Evolutionary conservation across 23 tunicate genomes (phyloP), one percentile per base, ranked within the genome.

Genomic region (Corella eumyota): DNA sequence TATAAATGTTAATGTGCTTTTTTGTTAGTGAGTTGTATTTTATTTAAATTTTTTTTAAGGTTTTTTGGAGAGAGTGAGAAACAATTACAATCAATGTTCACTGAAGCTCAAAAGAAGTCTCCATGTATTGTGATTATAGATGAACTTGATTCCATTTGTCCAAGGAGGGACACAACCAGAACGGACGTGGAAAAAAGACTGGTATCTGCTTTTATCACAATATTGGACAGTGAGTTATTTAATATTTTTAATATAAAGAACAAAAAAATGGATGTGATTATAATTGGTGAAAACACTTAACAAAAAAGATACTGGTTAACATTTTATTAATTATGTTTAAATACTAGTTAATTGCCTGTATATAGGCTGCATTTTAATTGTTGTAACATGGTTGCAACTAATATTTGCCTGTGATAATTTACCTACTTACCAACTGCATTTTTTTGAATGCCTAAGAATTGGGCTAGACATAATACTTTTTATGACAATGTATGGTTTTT

Each of bases 61-160:
- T 58, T 55, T 56, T 51, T 68, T 29, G 82, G 92, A 37, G 92
- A 82, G 58, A 73, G 80, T 45, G 92, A 82, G 31, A 60, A 67
- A 36, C 67, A 68, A 61, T 51, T 82, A 15, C 48, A 60, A 9
- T 58, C 71, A 7, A 32, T 82, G 25, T 85, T 85, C 48, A 25
- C 50, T 6, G 56, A 77, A 50, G 95, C 95, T 1, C 30, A 30
- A 2, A 17, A 35, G 0, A 50, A 30, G 11, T 53, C 95, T 34
- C 80, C 95, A 4, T 76, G 74, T 37, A 55, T 85, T 5, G 58
- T 85, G 9, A 49, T 85, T 0, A 71, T 77, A 15, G 95, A 85
- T 36, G 83, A 77, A 48, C 24, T 85, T 7, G 95, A 85, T 48
- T 31, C 73, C 3, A 33, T 85, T 5, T 85, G 95, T 71, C 85